Base-by-base conservation (phyloP, 2,888 invertebrate species). In the Drosophila demipolita region DNA sequence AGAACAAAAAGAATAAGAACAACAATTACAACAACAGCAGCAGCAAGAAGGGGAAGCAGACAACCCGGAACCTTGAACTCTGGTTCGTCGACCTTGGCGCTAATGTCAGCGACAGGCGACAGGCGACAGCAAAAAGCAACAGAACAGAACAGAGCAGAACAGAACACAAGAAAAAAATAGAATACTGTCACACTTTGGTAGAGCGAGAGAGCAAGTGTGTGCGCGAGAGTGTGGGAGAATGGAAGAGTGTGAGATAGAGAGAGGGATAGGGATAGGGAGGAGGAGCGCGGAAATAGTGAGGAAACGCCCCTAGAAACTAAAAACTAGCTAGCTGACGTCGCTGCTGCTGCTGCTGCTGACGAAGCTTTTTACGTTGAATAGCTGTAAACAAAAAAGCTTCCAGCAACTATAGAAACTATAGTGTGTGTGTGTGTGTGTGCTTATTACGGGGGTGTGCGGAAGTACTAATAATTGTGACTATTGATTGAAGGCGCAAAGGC, bases 81-180 rank as follows among this genome's bases (percentile, higher is more conserved):
- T 91, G 86, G 91, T 92, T 93, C 93, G 93, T 91, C 93, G 93
- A 92, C 93, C 93, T 93, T 93, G 93, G 90, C 75, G 86, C 86
- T 89, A 91, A 90, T 91, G 91, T 91, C 91, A 92, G 80, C 74
- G 66, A 79, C 75, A 78, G 82, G 76, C 86, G 72, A 80, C 67
- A 23, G 23, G n/a, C 15, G 73, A 85, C 84, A 89, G 83, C 84
- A 71, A 73, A 71, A 57, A 69, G 59, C 67, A 70, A 49, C 57
- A 58, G 52, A 60, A 20, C 33, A 57, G 48, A 67, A 38, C 29
- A 32, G 45, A 53, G 50, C 20, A 42, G n/a, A 40, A 29, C 23
- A 32, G 49, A 6, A 36, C 45, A 36, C 29, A 17, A 48, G 29
- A 53, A 58, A 36, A 53, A 33, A 67, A 69, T 8, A 15, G 15